A percentile compares a stretch with the other conserved stretches of the same genome.
phyloP scores from a whole-genome alignment of 2,888 invertebrate genomes.

The Caenorhabditis doughertyi region DNA sequence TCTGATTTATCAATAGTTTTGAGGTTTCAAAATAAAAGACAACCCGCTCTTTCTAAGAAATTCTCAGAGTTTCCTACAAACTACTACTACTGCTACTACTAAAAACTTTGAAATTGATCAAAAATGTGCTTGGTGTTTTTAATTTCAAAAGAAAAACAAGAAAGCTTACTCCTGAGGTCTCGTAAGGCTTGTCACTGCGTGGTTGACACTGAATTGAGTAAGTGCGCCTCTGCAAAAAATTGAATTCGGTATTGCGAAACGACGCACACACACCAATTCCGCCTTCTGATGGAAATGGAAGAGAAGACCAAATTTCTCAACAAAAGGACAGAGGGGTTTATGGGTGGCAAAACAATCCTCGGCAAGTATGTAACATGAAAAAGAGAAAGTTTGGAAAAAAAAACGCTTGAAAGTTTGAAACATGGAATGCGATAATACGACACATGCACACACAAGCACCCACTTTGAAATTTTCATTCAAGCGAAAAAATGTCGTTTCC shows the following conservation, averaged over 20 bases:
- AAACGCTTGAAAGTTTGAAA: constrained; percentile 12
- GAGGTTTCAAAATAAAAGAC: no score
- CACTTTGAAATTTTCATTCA: constrained; percentile 41
- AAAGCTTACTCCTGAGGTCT: neutral
- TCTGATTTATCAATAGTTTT: no score
- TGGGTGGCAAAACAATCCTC: constrained; percentile 35
- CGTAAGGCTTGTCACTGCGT: neutral
- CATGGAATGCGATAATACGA: constrained; percentile 46
- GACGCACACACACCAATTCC: constrained; percentile 30
- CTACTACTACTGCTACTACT: no score
- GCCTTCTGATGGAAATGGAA: constrained; percentile 28
- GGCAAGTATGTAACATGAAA: neutral
- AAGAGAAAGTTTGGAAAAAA: constrained; percentile 5
- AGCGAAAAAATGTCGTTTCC: constrained; percentile 51
- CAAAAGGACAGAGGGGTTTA: neutral
- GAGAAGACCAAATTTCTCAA: constrained; percentile 23
- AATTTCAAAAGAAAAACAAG: neutral
- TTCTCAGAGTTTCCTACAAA: no score
- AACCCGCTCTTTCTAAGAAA: no score
- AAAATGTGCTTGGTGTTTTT: neutral
- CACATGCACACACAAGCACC: neutral
- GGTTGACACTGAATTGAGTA: constrained; percentile 45
- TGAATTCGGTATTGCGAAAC: constrained; percentile 60
- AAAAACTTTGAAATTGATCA: no score
- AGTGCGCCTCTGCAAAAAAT: constrained; percentile 24